These are phyloP conservation scores for Electrophaes corylata DNA, from an alignment of 2,888 invertebrate genomes.

Conservation along the genomic window DNA sequence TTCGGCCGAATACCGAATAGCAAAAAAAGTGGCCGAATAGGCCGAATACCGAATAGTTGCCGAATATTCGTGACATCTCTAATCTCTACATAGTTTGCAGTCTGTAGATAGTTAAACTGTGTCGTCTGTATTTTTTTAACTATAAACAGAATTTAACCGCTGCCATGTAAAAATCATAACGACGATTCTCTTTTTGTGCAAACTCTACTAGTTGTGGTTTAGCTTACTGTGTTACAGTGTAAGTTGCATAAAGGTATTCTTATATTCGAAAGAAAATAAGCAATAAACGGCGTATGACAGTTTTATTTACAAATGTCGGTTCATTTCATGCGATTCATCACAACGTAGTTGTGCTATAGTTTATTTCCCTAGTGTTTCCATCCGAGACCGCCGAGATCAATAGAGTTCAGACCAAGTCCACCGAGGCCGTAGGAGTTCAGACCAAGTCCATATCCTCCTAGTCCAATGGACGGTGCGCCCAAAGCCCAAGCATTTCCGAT, in stretches of 20 bases:
- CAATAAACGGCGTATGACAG: conserved; percentile 2
- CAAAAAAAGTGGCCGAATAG: too few relatives aligned
- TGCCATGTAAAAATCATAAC: too few relatives aligned
- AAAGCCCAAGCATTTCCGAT: not conserved
- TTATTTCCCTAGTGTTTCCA: conserved; percentile 17
- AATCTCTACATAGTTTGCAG: too few relatives aligned
- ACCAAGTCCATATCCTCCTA: conserved; percentile 31
- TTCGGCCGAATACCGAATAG: too few relatives aligned
- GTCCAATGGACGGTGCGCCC: conserved; percentile 21
- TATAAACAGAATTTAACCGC: too few relatives aligned
- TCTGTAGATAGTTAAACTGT: too few relatives aligned
- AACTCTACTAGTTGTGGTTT: too few relatives aligned
- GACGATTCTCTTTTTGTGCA: too few relatives aligned
- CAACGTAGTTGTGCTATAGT: not conserved
- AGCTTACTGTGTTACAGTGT: not conserved
- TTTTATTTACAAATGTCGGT: conserved; percentile 18
- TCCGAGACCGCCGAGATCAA: conserved; percentile 22
- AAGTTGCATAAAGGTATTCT: too few relatives aligned
- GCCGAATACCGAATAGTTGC: too few relatives aligned
- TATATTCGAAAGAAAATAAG: not conserved
- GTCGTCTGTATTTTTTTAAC: too few relatives aligned
- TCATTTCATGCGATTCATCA: conserved; percentile 6
- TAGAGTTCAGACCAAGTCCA: conserved; percentile 6
- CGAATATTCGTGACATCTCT: too few relatives aligned
- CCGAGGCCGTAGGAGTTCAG: conserved; percentile 25